Evolutionary conservation across 2,888 invertebrate species (phyloP).

Genomic region (Cerastoderma edule): DNA sequence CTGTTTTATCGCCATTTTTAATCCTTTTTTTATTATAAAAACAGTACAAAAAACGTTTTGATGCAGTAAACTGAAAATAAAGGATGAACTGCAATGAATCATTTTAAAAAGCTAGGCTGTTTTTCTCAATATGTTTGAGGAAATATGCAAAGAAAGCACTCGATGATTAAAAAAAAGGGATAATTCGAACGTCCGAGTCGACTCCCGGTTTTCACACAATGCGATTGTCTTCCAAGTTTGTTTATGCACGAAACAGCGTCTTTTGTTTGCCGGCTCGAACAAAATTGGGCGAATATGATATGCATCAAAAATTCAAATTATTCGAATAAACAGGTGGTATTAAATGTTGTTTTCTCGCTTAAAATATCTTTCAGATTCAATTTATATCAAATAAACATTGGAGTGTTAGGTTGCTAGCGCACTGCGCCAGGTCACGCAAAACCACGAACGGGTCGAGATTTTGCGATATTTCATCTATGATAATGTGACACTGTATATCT

Average conservation of each 20-base stretch:
- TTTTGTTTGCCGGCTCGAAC: constrained; percentile 48
- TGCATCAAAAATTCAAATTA: constrained; percentile 58
- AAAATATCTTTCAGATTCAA: constrained; percentile 55
- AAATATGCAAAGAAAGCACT: too few relatives aligned
- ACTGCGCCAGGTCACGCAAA: constrained; percentile 12
- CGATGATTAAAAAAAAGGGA: constrained; percentile 14
- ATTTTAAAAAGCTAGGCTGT: too few relatives aligned
- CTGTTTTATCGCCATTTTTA: too few relatives aligned
- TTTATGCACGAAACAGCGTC: constrained; percentile 56
- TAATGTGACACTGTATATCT: too few relatives aligned
- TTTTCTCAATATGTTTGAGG: too few relatives aligned
- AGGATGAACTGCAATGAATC: too few relatives aligned
- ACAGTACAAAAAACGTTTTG: too few relatives aligned
- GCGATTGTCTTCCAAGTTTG: constrained; percentile 57
- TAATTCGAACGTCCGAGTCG: constrained; percentile 58
- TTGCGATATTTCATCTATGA: constrained; percentile 8
- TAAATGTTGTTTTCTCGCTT: constrained; percentile 47
- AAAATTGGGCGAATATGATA: constrained; percentile 59
- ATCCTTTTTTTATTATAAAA: too few relatives aligned
- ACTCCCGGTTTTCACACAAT: constrained; percentile 40
- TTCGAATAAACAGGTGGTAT: constrained; percentile 60
- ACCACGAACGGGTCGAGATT: not conserved
- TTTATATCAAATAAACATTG: constrained; percentile 55
- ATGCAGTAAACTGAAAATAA: too few relatives aligned
- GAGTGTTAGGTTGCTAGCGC: constrained; percentile 50